phyloP scores from a whole-genome alignment of 2,888 invertebrate genomes.

The Mythimna pallens region DNA sequence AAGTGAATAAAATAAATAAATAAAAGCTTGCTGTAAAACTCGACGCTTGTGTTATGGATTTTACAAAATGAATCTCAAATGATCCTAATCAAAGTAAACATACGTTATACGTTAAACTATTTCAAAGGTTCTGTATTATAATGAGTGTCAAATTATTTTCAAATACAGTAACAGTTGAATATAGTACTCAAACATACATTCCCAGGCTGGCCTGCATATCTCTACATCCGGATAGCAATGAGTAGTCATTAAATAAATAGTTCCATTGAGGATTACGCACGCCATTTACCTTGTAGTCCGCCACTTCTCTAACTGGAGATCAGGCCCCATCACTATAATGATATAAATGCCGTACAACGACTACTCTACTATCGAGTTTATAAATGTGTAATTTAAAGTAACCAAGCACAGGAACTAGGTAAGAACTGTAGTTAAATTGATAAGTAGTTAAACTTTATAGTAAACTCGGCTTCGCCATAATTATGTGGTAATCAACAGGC shows the following conservation, averaged over 20 bases:
- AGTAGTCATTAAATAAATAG: conserved; percentile 59
- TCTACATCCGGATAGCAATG: conserved; percentile 61
- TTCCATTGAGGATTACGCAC: conserved; percentile 57
- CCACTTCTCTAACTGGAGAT: conserved; percentile 53
- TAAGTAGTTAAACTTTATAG: neutral
- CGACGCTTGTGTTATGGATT: neutral
- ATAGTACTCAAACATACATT: conserved; percentile 17
- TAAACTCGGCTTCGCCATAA: neutral
- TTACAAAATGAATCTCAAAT: neutral
- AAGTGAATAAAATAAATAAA: too few species aligned
- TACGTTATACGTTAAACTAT: neutral
- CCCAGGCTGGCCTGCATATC: conserved; percentile 15
- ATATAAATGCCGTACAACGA: conserved; percentile 49
- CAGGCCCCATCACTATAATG: conserved; percentile 60
- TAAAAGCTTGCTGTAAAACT: too few species aligned
- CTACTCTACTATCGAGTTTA: conserved; percentile 25
- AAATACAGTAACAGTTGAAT: conserved; percentile 5
- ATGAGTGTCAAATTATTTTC: neutral
- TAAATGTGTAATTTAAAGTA: conserved; percentile 28
- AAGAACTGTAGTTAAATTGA: conserved; percentile 13
- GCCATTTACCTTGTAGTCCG: conserved; percentile 57
- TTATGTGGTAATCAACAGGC: neutral
- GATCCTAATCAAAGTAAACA: too few species aligned
- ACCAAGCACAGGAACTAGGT: conserved; percentile 8
- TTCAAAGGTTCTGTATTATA: neutral